Base-by-base conservation (phyloP, 2,888 invertebrate genomes). In the Clepsis dumicolana region DNA sequence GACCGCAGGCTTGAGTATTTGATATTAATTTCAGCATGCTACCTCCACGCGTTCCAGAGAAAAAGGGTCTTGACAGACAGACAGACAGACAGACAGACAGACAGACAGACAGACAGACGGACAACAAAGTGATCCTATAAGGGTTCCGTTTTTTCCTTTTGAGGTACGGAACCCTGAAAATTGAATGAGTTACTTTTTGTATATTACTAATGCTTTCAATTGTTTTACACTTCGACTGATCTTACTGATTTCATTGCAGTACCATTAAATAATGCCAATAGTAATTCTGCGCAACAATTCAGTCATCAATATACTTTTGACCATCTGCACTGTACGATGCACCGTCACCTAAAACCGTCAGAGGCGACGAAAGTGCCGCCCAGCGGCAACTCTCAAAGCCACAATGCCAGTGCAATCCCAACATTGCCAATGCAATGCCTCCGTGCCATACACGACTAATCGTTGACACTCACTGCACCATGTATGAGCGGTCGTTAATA, bases 321-420 rank as follows among this genome's bases (percentile, higher is more conserved):
- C 69, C 60, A 77, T 75, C 74, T 73, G 54, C 54, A 25, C 72
- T 71, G 4, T 29, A n/a, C n/a, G n/a, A n/a, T 29, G 65, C 60
- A 56, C 65, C n/a, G n/a, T 35, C 65, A 71, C 75, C 70, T 71
- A 72, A 71, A 74, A 70, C 69, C 61, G 48, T 73, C 73, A 73
- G 73, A 74, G 72, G 73, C 74, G 72, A 74, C 75, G 77, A 77
- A 76, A n/a, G n/a, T n/a, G n/a, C n/a, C 74, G 68, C 41, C 77
- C 75, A 74, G 75, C 71, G 73, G 74, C 75, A 75, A 73, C 71
- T 73, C 75, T 74, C 74, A 68, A 68, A 68, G 67, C 48, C 14
- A 63, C 67, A 63, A 63, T 63, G 62, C 74, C n/a, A n/a, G n/a
- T n/a, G n/a, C n/a, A n/a, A n/a, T n/a, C n/a, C n/a, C n/a, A n/a